Evolutionary conservation across 2,797 vertebrate species (phyloP).

Genomic region (Tinamus major): DNA sequence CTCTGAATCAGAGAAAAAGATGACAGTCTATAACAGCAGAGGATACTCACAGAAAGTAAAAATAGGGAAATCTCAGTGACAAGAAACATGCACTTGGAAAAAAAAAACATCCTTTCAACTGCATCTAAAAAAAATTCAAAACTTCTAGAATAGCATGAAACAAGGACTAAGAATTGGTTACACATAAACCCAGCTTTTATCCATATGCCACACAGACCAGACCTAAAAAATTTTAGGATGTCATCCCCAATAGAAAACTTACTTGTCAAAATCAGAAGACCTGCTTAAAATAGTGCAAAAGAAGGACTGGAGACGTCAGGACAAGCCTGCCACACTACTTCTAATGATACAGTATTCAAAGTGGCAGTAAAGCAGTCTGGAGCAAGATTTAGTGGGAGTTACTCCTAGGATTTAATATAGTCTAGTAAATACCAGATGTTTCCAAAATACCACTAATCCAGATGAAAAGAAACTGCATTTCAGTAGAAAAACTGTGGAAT

Average conservation of each 20-base stretch:
- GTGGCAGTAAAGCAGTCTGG: background rate
- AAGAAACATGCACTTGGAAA: background rate
- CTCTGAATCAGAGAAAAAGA: background rate
- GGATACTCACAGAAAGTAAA: background rate
- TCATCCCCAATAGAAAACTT: background rate
- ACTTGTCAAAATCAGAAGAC: background rate
- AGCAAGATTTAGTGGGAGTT: background rate
- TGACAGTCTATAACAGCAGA: background rate
- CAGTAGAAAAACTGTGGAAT: background rate
- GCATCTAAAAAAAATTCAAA: background rate
- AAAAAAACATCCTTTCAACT: background rate
- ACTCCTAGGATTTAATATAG: background rate
- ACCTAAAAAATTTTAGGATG: background rate
- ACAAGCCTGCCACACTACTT: background rate
- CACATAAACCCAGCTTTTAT: background rate
- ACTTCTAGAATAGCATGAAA: background rate
- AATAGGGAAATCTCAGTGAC: background rate
- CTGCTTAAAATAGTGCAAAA: background rate
- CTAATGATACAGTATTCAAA: background rate
- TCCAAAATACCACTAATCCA: background rate
- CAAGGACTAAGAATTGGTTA: background rate
- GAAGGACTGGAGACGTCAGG: background rate
- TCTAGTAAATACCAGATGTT: background rate
- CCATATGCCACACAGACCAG: background rate
- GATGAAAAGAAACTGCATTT: background rate